Percentiles rank a stretch among this genome's conserved stretches.
Evolutionary conservation across 2,888 invertebrate genomes (phyloP).

Genomic region (Eumerus sabulonum): DNA sequence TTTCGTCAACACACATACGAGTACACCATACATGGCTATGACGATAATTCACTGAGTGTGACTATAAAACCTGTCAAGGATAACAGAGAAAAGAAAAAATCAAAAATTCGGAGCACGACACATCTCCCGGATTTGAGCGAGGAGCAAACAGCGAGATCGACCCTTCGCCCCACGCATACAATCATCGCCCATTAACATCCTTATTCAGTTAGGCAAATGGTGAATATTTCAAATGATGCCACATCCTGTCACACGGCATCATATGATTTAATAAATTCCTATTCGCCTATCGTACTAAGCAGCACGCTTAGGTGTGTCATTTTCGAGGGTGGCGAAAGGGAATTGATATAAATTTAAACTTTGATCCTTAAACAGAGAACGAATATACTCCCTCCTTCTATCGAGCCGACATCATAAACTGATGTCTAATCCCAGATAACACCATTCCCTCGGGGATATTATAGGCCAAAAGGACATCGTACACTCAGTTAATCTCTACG

Average conservation of each 20-base stretch:
- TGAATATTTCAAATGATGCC: background rate
- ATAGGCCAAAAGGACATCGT: constrained; percentile 29
- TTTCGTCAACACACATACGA: constrained; percentile 51
- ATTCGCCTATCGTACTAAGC: constrained; percentile 55
- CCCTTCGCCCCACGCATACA: constrained; percentile 1
- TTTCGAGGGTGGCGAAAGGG: background rate
- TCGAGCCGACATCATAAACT: constrained; percentile 50
- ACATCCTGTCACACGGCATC: constrained; percentile 25
- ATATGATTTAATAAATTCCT: constrained; percentile 63
- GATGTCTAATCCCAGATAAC: constrained; percentile 50
- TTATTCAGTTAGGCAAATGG: constrained; percentile 58
- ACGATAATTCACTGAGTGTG: constrained; percentile 8
- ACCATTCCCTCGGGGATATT: constrained; percentile 34
- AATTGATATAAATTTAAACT: constrained; percentile 60
- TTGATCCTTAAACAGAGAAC: background rate
- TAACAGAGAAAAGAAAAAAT: constrained; percentile 13
- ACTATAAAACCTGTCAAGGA: constrained; percentile 9
- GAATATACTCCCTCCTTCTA: background rate
- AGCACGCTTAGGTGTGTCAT: constrained; percentile 23
- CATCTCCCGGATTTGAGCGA: constrained; percentile 21
- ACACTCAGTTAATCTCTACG: constrained; percentile 44
- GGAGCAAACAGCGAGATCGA: constrained; percentile 23
- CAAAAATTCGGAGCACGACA: constrained; percentile 41
- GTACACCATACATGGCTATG: background rate
- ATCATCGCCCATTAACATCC: constrained; percentile 34